A percentile compares a stretch with the other conserved stretches of the same genome.
phyloP scores from a whole-genome alignment of 1,140 invertebrate species.

The Rhynchophorus ferrugineus region DNA sequence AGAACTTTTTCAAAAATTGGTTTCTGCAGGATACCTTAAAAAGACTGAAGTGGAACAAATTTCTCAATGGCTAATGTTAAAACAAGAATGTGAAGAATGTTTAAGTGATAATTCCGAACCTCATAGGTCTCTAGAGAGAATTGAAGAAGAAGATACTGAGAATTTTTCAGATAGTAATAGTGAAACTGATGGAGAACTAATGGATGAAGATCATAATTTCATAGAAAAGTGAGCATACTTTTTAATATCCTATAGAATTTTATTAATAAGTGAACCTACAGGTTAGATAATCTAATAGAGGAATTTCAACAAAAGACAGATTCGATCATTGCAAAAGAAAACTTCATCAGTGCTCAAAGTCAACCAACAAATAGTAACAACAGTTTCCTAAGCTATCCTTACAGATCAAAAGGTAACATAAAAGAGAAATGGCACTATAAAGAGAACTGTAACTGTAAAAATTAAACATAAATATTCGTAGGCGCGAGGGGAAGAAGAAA shows the following conservation, averaged over 20 bases:
- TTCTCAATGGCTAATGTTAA: slow-evolving; percentile 76
- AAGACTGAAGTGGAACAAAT: slow-evolving; percentile 67
- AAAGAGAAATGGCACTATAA: too few species aligned
- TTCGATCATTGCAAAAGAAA: slow-evolving; percentile 46
- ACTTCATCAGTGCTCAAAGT: slow-evolving; percentile 11
- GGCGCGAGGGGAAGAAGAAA: slow-evolving; percentile 35
- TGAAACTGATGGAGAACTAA: slow-evolving; percentile 48
- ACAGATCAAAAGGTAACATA: slow-evolving; percentile 16
- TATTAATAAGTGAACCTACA: slow-evolving; percentile 38
- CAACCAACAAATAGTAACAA: slow-evolving; percentile 30
- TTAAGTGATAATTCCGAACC: slow-evolving; percentile 52
- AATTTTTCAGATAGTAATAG: slow-evolving; percentile 43
- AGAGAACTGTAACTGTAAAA: too few species aligned
- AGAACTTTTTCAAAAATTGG: slow-evolving; percentile 66
- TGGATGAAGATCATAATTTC: slow-evolving; percentile 22
- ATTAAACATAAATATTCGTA: slow-evolving; percentile 27
- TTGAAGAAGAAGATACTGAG: slow-evolving; percentile 50
- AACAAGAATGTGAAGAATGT: slow-evolving; percentile 78
- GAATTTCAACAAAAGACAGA: slow-evolving; percentile 64
- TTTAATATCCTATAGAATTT: neutral
- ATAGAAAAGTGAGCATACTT: slow-evolving; percentile 8
- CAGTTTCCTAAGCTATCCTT: slow-evolving; percentile 30
- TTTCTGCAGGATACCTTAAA: slow-evolving; percentile 51
- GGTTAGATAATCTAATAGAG: slow-evolving; percentile 61
- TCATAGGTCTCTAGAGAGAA: slow-evolving; percentile 53